These are phyloP conservation scores for Apteryx mantelli DNA, from an alignment of 2,113 vertebrate genomes.

Conservation along the genomic window DNA sequence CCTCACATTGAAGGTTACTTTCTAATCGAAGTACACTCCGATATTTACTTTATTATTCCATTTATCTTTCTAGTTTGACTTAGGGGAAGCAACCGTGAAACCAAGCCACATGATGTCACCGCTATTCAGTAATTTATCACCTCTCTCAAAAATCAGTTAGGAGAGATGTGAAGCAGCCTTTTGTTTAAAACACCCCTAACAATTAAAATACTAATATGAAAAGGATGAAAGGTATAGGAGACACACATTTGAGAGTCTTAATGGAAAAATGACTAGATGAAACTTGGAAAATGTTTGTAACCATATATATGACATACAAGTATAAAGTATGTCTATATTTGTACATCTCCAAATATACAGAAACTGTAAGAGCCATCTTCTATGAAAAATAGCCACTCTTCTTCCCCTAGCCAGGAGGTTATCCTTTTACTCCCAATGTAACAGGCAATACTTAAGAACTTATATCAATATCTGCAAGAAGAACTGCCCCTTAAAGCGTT, in stretches of 20 bases:
- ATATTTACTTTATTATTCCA: background rate
- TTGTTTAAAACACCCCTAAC: background rate
- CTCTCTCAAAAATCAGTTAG: background rate
- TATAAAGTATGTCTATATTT: too few relatives aligned
- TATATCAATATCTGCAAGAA: constrained; percentile 15
- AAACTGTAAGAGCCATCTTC: background rate
- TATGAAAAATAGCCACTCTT: background rate
- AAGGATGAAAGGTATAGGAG: background rate
- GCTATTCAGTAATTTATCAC: background rate
- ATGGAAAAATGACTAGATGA: background rate
- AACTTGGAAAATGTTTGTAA: background rate
- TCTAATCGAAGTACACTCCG: background rate
- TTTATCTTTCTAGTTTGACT: background rate
- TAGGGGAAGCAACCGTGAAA: background rate
- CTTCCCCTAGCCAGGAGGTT: background rate
- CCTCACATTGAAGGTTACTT: background rate
- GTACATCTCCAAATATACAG: background rate
- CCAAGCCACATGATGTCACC: background rate
- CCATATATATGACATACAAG: background rate
- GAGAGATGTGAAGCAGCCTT: background rate
- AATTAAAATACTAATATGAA: background rate
- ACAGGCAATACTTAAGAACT: background rate
- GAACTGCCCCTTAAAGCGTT: background rate
- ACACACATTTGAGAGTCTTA: background rate
- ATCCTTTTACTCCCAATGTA: background rate